Conservation (phyloP, 2,888 invertebrate species). For the Meiosimyza platycephala region DNA sequence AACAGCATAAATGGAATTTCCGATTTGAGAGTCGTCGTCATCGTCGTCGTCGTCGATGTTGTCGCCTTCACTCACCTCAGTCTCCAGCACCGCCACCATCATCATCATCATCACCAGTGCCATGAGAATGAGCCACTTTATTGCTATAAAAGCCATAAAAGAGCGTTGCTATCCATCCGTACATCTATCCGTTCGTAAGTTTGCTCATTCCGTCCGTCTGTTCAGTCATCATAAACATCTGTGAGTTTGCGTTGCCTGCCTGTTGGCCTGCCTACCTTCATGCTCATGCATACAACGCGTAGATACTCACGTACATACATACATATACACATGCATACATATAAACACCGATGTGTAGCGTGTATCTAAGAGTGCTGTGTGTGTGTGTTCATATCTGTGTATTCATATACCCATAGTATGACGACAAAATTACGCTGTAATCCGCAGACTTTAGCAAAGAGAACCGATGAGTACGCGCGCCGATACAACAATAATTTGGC, state of each 20-base stretch:
- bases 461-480: too few species aligned
- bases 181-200: not conserved
- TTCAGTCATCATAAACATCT: conserved; percentile 3
- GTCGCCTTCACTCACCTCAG: not conserved
- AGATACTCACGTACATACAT: conserved; percentile 24
- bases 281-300: not conserved
- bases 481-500: too few species aligned
- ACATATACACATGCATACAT: conserved; percentile 23
- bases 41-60: not conserved
- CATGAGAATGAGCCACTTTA: not conserved
- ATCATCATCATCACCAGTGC: conserved; percentile 1
- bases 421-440: too few species aligned
- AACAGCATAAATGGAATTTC: conserved; percentile 25
- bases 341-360: too few species aligned
- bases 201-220: conserved; percentile 4
- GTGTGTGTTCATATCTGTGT: too few species aligned
- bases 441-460: too few species aligned
- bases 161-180: conserved; percentile 4
- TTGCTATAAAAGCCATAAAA: conserved; percentile 23
- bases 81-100: not conserved
- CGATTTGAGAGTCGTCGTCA: conserved; percentile 15
- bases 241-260: not conserved
- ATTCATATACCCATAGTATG: too few species aligned
- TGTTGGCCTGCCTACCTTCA: not conserved
- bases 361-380: too few species aligned